phyloP scores from a whole-genome alignment of 2,113 vertebrate species.

The Sciurus niger region DNA sequence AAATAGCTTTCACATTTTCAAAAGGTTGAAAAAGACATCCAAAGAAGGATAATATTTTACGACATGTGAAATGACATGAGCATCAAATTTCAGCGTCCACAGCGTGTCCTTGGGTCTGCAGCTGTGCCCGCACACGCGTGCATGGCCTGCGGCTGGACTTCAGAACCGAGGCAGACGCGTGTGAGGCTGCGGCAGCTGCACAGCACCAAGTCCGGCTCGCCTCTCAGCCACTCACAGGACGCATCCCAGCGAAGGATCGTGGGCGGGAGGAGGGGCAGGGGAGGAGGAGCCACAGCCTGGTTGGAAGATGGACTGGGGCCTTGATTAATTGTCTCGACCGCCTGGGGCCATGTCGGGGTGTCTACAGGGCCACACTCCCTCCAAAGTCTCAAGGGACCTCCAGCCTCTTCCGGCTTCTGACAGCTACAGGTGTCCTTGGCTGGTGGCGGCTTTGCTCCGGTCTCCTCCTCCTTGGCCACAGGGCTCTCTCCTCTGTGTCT shows the following conservation, averaged over 20 bases:
- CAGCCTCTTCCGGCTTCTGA: too few relatives aligned
- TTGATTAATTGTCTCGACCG: not conserved
- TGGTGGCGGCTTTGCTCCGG: too few relatives aligned
- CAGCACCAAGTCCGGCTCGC: fast-evolving
- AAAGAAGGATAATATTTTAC: not conserved
- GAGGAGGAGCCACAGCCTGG: fast-evolving
- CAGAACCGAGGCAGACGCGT: fast-evolving
- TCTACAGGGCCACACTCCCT: not conserved
- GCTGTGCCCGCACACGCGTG: fast-evolving
- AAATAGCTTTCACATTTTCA: not conserved
- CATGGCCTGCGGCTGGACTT: not conserved
- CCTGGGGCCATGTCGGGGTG: not conserved
- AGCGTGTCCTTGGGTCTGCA: not conserved
- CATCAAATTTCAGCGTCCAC: not conserved
- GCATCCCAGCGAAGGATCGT: too few relatives aligned
- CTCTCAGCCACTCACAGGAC: fast-evolving
- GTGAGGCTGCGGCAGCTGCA: fast-evolving
- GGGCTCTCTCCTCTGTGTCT: not conserved
- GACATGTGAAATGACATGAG: not conserved
- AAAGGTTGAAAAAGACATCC: not conserved
- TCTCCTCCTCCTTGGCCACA: not conserved
- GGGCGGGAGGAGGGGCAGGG: fast-evolving
- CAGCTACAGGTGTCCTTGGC: not conserved
- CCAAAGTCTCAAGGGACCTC: not conserved
- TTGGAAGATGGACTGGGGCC: fast-evolving